Conservation (phyloP, 2,888 invertebrate genomes). For the Andrena marginata region DNA sequence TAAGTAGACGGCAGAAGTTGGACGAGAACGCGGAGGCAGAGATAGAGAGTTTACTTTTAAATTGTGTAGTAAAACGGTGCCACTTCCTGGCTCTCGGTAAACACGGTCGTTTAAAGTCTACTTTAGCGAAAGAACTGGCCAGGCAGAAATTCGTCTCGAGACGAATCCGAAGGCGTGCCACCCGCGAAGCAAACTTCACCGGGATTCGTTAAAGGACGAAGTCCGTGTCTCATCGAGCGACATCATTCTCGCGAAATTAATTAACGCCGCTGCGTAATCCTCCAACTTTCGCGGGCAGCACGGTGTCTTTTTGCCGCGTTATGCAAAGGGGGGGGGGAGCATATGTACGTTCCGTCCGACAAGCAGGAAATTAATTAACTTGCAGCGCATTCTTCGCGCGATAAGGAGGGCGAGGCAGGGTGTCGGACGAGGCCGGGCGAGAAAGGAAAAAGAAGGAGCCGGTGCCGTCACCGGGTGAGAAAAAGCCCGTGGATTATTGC, state of each 20-base stretch:
- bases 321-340: constrained; percentile 4
- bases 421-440: not conserved
- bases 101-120: not conserved
- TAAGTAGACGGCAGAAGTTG: constrained; percentile 22
- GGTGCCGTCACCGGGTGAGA: not conserved
- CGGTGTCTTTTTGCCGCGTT: constrained; percentile 19
- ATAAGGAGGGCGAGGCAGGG: constrained; percentile 22
- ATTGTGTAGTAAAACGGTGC: constrained; percentile 28
- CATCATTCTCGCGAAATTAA: constrained; percentile 40
- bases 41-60: constrained; percentile 41
- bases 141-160: not conserved
- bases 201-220: not conserved
- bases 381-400: constrained; percentile 20
- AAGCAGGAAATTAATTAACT: constrained; percentile 49
- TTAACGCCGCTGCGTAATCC: constrained; percentile 39
- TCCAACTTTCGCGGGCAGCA: not conserved
- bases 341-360: not conserved
- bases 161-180: constrained; percentile 1
- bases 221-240: not conserved
- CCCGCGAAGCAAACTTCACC: not conserved
- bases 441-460: not conserved
- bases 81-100: constrained; percentile 3
- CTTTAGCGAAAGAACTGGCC: not conserved
- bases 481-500: constrained; percentile 41
- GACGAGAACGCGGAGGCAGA: constrained; percentile 6